Base-by-base conservation (phyloP, 2,797 vertebrate genomes). In the Clarias fuscus region DNA sequence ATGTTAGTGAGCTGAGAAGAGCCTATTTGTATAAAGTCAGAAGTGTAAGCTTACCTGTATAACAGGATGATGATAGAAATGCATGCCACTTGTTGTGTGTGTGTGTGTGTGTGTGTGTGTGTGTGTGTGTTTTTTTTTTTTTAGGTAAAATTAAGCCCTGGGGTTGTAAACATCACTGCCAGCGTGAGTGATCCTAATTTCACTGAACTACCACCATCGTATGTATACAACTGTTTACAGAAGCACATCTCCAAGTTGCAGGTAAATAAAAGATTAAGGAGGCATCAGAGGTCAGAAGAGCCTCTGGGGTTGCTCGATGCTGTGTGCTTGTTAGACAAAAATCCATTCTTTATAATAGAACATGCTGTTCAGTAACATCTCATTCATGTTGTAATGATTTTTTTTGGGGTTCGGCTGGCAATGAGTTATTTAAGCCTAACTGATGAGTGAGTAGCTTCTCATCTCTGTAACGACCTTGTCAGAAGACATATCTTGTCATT, bases 171-270 rank as follows among this genome's bases (percentile, higher is more conserved):
- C 94, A 94, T 98, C 92, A 94, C 95, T 85, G 94, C 96, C 80
- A 95, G 96, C 92, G 92, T 95, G 82, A 94, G 91, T 81, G 94
- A 94, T 93, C 88, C 96, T 94, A 92, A 94, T 88, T 91, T 92
- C 81, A 92, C 93, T 10, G 91, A 94, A 43, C 91, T 95, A 88
- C 93, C 96, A 89, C 95, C 96, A 62, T 58, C 93, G 7, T 90
- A 94, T 43, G 90, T 97, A 58, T 93, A 94, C 92, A 94, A 75
- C 91, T 95, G 94, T 93, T 94, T 99, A 91, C 96, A 97, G 90
- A 94, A 96, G 81, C 97, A 99, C 85, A 93, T 99, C 89, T 92
- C 92, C 67, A 95, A 96, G 93, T 95, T 99, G 91, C 97, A 99
- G 98, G 98, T 99, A 82, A 82, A 82, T 82, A 5, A 1, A 30